A percentile compares a stretch with the other conserved stretches of the same genome.
These are phyloP conservation scores for Ictalurus furcatus DNA, from an alignment of 2,113 vertebrate genomes.

Conservation along the genomic window DNA sequence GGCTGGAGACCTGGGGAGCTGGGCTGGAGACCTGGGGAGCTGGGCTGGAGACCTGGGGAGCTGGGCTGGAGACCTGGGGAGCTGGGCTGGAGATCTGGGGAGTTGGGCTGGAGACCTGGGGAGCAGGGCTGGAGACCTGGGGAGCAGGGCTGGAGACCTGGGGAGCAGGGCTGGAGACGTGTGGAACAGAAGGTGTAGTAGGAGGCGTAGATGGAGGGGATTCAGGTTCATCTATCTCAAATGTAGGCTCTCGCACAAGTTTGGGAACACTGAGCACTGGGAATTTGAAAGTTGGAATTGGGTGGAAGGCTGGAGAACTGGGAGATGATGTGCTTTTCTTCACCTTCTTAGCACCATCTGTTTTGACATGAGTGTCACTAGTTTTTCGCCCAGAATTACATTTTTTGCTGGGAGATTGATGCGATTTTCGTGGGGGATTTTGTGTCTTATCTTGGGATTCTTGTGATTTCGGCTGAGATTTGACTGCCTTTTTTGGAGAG, in stretches of 20 bases:
- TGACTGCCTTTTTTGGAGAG: constrained; percentile 30
- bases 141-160: neutral
- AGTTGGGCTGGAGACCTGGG: neutral
- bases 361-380: constrained; percentile 49
- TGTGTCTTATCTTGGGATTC: constrained; percentile 56
- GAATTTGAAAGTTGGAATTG: constrained; percentile 66
- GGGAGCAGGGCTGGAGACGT: neutral
- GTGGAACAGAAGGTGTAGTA: constrained; percentile 48
- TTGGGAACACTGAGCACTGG: constrained; percentile 71
- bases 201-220: constrained; percentile 60
- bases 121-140: neutral
- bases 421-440: constrained; percentile 50
- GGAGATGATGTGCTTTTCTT: constrained; percentile 48
- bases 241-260: constrained; percentile 52
- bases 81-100: neutral
- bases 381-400: constrained; percentile 18
- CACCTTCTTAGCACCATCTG: constrained; percentile 41
- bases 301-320: constrained; percentile 58
- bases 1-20: neutral
- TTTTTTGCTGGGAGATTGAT: constrained; percentile 43
- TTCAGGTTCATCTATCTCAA: constrained; percentile 67
- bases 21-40: neutral
- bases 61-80: neutral
- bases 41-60: neutral
- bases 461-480: constrained; percentile 62